A percentile compares a stretch with the other conserved stretches of the same genome.
phyloP scores from a whole-genome alignment of 2,113 vertebrate species.

The Lasiurus cinereus region DNA sequence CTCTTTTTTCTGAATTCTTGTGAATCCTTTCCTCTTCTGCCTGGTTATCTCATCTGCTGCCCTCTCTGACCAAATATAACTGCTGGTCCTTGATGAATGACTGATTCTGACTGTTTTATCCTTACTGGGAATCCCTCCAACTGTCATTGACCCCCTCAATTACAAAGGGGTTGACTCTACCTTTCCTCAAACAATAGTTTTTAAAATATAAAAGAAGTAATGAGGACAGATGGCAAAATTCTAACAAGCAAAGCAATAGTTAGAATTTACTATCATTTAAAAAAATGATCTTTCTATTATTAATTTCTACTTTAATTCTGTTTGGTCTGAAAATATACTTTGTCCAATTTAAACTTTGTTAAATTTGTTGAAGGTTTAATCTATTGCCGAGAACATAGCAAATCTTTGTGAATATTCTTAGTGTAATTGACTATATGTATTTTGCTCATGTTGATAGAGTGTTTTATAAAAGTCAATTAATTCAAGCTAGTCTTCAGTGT shows the following conservation, averaged over 20 bases:
- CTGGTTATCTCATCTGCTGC: not conserved
- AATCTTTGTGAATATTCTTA: not conserved
- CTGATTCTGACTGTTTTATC: not conserved
- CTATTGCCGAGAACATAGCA: not conserved
- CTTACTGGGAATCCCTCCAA: not conserved
- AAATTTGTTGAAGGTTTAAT: not conserved
- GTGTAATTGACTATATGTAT: not conserved
- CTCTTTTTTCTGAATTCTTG: not conserved
- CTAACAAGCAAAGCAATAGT: not conserved
- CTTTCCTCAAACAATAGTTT: not conserved
- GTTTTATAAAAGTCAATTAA: not conserved
- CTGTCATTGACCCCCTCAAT: not conserved
- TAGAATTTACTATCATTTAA: not conserved
- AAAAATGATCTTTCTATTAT: not conserved
- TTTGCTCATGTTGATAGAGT: not conserved
- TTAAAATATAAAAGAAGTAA: constrained; percentile 9
- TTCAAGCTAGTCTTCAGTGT: not conserved
- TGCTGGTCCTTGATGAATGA: not conserved
- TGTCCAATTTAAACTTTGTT: not conserved
- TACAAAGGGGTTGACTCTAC: not conserved
- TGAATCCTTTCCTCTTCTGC: not conserved
- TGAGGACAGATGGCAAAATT: not conserved
- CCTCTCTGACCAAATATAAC: not conserved
- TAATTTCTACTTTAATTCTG: constrained; percentile 12
- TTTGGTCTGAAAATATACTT: not conserved